Base-by-base conservation (phyloP, 2,888 invertebrate species). In the Philhelius pedissequus region DNA sequence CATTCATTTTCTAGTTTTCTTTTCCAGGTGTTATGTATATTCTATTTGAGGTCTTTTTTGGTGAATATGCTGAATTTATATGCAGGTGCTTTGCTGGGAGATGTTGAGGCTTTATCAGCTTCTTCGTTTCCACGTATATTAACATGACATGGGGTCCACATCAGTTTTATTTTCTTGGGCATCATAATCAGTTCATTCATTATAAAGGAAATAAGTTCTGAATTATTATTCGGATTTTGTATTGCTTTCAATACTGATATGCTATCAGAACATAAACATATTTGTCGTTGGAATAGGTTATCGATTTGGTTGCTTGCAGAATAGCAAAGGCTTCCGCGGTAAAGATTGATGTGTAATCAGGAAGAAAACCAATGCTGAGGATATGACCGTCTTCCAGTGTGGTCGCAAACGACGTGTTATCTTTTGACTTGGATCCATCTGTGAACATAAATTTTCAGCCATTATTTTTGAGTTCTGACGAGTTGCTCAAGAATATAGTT, bases 91-190 rank as follows among this genome's bases (percentile, higher is more conserved):
- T 35, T 48, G 20, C 11, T 48, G 4, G 11, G 5, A 48, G 20
- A 48, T 1, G 48, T 22, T 20, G 48, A 11, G 4, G 2, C 48
- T 48, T 48, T 45, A 38, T 64, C 11, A 20, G 45, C 40, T 62
- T 43, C 60, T n/a, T 62, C 43, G 15, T 62, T 62, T 27, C 60
- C 43, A 25, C 20, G 11, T n/a, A 62, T 43, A 62, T 62, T 62
- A 11, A 9, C 11, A 30, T 40, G 60, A 11, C 60, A 27, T 15
- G 43, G 27, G 9, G 43, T 62, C 43, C 40, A 40, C 40, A 60
- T 60, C n/a, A 60, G 25, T n/a, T 60, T 22, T n/a, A 60, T 22
- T 60, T 60, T 40, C n/a, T 38, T 60, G 25, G 60, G 60, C 25
- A 8, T 60, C 40, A 60, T 40, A 8, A 15, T 27, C 9, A 40